Percentiles rank a stretch among this genome's conserved stretches.
Conservation (phyloP, 92 coral and sea anemone genomes). For the Porites rus region DNA sequence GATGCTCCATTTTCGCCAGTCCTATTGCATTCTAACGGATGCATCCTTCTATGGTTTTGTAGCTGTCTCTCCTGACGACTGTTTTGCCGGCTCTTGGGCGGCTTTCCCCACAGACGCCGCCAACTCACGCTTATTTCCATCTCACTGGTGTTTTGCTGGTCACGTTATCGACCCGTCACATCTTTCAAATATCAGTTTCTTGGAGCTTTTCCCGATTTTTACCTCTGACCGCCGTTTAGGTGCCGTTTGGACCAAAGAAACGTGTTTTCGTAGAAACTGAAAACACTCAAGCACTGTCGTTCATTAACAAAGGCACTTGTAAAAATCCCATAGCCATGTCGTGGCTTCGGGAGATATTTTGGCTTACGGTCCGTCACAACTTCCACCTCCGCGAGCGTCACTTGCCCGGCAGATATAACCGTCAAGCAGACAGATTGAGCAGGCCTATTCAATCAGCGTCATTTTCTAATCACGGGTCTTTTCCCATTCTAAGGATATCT, state of each 20-base stretch:
- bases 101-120: not conserved
- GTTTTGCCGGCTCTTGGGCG: not conserved
- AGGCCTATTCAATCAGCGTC: not conserved
- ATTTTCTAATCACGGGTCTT: not conserved
- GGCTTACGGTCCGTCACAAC: conserved; percentile 33
- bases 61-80: not conserved
- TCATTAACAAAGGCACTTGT: conserved; percentile 29
- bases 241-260: conserved; percentile 7
- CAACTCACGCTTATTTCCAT: not conserved
- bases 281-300: conserved; percentile 35
- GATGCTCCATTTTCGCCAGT: conserved; percentile 17
- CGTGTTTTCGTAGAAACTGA: conserved; percentile 30
- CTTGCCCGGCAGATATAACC: conserved; percentile 27
- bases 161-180: conserved; percentile 27
- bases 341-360: conserved; percentile 41
- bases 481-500: conserved; percentile 17
- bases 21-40: not conserved
- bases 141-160: conserved; percentile 29
- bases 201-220: conserved; percentile 26
- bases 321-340: conserved; percentile 40
- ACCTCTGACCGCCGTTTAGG: conserved; percentile 26
- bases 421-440: conserved; percentile 28
- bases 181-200: conserved; percentile 33
- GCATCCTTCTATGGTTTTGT: not conserved
- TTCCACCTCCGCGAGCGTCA: conserved; percentile 30